Evolutionary conservation across 2,888 invertebrate genomes (phyloP), one percentile per base, ranked within the genome.

Genomic region (Seladonia tumulorum): DNA sequence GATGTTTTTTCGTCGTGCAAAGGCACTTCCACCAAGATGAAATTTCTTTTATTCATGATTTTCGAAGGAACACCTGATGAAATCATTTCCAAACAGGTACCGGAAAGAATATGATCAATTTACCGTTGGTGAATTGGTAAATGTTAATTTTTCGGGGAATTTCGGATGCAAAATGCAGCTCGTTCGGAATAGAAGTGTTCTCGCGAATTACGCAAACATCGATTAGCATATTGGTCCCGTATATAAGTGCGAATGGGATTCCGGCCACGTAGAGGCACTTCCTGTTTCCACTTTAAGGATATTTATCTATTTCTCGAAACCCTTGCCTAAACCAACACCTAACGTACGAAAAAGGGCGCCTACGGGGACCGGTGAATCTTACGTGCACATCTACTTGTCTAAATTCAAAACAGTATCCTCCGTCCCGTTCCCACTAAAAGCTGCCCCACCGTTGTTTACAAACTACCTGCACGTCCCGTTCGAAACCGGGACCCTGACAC

Each of bases 251-350:
- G 71, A 60, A 79, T 80, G 83, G 80, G 88, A 92, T 93, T 92
- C 93, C 89, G 83, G 87, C 88, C 93, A 93, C 94, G 93, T 93
- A 90, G 82, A 84, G 75, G 71, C 85, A 92, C 93, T 93, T 94
- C 94, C 94, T 93, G 93, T 92, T 92, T 91, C 89, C 87, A 89
- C 76, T 81, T 79, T 83, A 76, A 81, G 87, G 88, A 92, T 93
- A 92, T 93, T 93, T 93, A 94, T 93, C 93, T 92, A 89, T 92
- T 93, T 92, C 89, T 89, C 87, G 78, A 91, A 93, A 92, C 92
- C 93, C 92, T 93, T 93, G 92, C 92, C 93, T 92, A 92, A 93
- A 92, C 88, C 90, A 93, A 92, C 93, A 92, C 90, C 91, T 92
- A 88, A 87, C 86, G 87, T 82, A 88, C 80, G 89, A 92, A 91